Conservation (phyloP, 2,888 invertebrate genomes). For the Cerceris ruficornis region DNA sequence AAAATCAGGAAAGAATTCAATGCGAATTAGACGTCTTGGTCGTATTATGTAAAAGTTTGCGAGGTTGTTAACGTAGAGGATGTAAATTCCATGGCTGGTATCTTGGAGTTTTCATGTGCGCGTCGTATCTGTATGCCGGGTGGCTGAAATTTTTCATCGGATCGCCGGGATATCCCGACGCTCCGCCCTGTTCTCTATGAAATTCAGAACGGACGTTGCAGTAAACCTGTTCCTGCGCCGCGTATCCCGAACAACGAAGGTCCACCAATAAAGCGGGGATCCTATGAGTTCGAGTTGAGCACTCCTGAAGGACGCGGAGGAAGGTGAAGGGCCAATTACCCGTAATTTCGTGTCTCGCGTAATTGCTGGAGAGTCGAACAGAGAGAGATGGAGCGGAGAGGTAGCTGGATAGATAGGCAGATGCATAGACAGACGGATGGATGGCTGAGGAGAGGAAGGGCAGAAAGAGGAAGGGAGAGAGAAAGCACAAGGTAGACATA, state of each 20-base stretch:
- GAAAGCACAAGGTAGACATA: too few species aligned
- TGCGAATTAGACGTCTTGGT: too few species aligned
- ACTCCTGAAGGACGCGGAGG: conserved; percentile 53
- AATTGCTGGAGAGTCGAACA: conserved; percentile 53
- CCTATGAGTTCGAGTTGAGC: conserved; percentile 37
- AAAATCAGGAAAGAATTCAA: too few species aligned
- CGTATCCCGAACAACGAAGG: conserved; percentile 23
- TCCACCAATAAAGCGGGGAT: conserved; percentile 50
- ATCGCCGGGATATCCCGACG: neutral
- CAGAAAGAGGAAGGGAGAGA: too few species aligned
- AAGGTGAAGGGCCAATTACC: conserved; percentile 65
- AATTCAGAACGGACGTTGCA: conserved; percentile 21
- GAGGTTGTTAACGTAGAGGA: too few species aligned
- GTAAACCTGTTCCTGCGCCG: conserved; percentile 45
- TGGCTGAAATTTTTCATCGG: too few species aligned
- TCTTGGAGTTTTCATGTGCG: conserved; percentile 6
- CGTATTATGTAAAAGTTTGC: too few species aligned
- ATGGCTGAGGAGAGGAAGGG: too few species aligned
- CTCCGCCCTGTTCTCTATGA: conserved; percentile 19
- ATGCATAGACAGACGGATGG: too few species aligned
- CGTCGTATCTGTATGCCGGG: neutral
- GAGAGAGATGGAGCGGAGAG: conserved; percentile 1
- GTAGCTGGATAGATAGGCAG: conserved; percentile 14
- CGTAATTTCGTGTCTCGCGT: conserved; percentile 63
- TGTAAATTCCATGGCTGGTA: too few species aligned